Percentiles rank a stretch among this genome's conserved stretches.
Evolutionary conservation across 2,888 invertebrate species (phyloP).

Genomic region (Agrochola circellaris): DNA sequence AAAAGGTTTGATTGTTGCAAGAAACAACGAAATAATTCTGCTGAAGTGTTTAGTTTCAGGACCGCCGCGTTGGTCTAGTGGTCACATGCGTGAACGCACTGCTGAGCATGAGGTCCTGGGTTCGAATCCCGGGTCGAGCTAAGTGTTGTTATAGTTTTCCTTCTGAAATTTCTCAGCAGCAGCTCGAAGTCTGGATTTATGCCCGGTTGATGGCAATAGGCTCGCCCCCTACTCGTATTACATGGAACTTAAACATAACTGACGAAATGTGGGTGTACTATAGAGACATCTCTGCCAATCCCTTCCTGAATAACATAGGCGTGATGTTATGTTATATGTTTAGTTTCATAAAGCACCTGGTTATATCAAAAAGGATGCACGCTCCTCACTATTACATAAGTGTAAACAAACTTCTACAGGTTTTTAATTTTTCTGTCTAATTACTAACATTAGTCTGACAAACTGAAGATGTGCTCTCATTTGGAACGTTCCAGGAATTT

Average conservation of each 20-base stretch:
- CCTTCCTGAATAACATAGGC: not conserved
- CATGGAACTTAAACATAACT: not conserved
- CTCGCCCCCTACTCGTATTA: not conserved
- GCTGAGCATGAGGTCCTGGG: no score
- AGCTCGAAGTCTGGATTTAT: not conserved
- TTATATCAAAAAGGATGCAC: not conserved
- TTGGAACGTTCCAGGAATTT: not conserved
- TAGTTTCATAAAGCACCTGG: not conserved
- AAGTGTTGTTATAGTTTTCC: not conserved
- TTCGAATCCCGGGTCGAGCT: not conserved
- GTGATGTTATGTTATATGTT: not conserved
- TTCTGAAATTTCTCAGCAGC: not conserved
- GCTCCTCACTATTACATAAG: not conserved
- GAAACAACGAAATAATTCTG: not conserved
- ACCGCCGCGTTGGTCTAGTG: no score
- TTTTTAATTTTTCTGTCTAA: not conserved
- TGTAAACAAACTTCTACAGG: not conserved
- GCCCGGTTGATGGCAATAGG: not conserved
- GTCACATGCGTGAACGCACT: no score
- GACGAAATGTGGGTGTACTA: not conserved
- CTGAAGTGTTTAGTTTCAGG: not conserved
- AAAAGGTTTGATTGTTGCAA: not conserved
- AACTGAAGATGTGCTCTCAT: not conserved
- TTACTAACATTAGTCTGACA: slow-evolving; percentile 17
- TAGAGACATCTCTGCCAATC: not conserved